phyloP scores from a whole-genome alignment of 37 sponge, comb jelly and placozoan species.

The Aplysina aerophoba region DNA sequence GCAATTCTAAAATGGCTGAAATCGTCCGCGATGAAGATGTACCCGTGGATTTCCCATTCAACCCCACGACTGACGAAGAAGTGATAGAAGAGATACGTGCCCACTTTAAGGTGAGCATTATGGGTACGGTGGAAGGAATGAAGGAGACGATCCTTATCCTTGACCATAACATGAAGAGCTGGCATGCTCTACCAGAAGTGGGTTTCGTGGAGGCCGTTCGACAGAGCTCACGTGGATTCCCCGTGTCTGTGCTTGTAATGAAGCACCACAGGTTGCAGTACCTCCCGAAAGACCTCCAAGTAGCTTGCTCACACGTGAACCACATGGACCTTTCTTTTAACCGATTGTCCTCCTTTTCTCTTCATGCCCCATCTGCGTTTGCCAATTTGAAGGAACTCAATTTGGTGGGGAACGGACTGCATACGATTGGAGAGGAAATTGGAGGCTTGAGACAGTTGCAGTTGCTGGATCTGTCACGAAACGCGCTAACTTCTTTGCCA shows the following conservation, averaged over 20 bases:
- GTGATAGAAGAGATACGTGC: too few species aligned
- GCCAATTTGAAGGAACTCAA: neutral
- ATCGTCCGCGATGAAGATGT: too few species aligned
- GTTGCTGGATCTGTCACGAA: neutral
- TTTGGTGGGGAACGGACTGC: slow-evolving; percentile 7
- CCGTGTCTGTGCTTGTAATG: slow-evolving; percentile 8
- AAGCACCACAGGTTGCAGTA: neutral
- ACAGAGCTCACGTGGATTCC: neutral
- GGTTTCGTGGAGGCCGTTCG: neutral
- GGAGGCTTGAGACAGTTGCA: neutral
- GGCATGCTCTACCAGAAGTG: neutral
- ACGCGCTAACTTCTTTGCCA: neutral
- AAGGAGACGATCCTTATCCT: neutral
- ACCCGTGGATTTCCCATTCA: too few species aligned
- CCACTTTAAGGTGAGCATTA: too few species aligned
- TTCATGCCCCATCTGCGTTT: neutral
- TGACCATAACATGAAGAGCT: neutral
- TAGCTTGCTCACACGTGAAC: neutral
- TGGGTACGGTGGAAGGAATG: neutral
- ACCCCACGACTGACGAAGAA: too few species aligned
- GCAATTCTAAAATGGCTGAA: too few species aligned
- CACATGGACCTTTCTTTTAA: slow-evolving; percentile 17
- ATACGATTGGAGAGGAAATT: neutral
- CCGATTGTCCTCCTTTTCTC: neutral
- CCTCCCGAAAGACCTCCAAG: slow-evolving; percentile 5